A percentile compares a stretch with the other conserved stretches of the same genome.
Evolutionary conservation across 2,888 invertebrate genomes (phyloP).

Genomic region (Acanthosepion pharaonis): DNA sequence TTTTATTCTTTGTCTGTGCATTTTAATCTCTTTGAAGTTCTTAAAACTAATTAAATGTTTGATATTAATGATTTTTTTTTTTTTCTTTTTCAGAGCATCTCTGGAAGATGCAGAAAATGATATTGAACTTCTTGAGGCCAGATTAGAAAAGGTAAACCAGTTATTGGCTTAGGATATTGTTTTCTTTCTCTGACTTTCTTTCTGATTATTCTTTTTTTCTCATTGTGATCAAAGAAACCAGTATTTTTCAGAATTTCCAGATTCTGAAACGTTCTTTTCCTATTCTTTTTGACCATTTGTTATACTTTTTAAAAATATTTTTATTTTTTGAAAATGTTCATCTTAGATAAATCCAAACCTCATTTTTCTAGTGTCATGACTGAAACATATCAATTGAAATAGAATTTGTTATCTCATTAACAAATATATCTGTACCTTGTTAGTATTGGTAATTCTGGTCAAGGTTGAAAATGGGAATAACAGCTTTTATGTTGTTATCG

Average conservation of each 20-base stretch:
- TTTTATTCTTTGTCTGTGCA: neutral
- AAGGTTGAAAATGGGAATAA: no score
- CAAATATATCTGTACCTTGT: no score
- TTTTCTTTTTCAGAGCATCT: constrained; percentile 80
- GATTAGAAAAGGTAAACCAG: constrained; percentile 85
- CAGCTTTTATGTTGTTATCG: no score
- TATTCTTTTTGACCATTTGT: neutral
- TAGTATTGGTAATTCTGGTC: no score
- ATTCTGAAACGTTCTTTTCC: neutral
- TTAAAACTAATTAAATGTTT: neutral
- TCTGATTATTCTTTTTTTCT: neutral
- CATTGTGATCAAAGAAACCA: neutral
- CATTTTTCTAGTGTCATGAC: no score
- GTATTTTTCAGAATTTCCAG: neutral
- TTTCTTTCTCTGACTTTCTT: neutral
- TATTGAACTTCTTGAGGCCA: constrained; percentile 89
- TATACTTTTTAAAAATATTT: neutral
- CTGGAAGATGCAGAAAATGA: constrained; percentile 90
- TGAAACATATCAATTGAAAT: no score
- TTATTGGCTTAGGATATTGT: neutral
- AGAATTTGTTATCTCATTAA: no score
- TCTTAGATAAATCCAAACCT: neutral
- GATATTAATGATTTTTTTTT: neutral
- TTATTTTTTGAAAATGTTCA: neutral
- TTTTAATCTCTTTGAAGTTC: neutral